These are phyloP conservation scores for Idaea straminata DNA, from an alignment of 2,888 invertebrate genomes.

Conservation along the genomic window DNA sequence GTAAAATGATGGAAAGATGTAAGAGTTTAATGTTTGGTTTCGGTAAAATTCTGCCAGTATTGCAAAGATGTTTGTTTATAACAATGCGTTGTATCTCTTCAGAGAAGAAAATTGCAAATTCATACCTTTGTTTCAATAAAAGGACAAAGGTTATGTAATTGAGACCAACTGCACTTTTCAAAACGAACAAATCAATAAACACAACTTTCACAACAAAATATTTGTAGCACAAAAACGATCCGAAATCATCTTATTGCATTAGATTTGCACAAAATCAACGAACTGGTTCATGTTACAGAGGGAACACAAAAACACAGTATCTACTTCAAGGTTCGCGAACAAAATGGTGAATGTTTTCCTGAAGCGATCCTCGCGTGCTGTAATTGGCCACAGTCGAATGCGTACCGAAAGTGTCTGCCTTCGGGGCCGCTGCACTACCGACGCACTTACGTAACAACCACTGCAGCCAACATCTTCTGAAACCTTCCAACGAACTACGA, in stretches of 20 bases:
- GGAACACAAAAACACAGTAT: slow-evolving; percentile 48
- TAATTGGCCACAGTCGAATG: slow-evolving; percentile 66
- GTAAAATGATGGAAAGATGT: background rate
- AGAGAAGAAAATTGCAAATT: slow-evolving; percentile 11
- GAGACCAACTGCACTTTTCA: slow-evolving; percentile 37
- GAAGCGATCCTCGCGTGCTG: slow-evolving; percentile 70
- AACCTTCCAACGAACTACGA: slow-evolving; percentile 42
- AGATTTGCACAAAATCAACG: slow-evolving; percentile 36
- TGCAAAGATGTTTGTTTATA: background rate
- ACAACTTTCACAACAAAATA: slow-evolving; percentile 46
- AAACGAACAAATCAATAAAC: slow-evolving; percentile 29
- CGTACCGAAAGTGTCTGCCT: slow-evolving; percentile 65
- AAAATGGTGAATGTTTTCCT: slow-evolving; percentile 77
- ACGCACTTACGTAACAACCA: slow-evolving; percentile 71
- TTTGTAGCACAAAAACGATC: slow-evolving; percentile 45
- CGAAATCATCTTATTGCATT: slow-evolving; percentile 25
- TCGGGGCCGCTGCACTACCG: slow-evolving; percentile 64
- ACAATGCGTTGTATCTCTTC: background rate
- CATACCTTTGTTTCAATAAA: slow-evolving; percentile 18
- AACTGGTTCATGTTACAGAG: slow-evolving; percentile 44
- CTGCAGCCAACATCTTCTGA: slow-evolving; percentile 64
- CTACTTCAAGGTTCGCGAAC: slow-evolving; percentile 56
- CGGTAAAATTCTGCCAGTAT: too few species aligned
- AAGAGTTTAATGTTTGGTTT: too few species aligned
- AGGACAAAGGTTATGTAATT: slow-evolving; percentile 34